Evolutionary conservation across 2,113 vertebrate species (phyloP).

Genomic region (Perca schrenkii): DNA sequence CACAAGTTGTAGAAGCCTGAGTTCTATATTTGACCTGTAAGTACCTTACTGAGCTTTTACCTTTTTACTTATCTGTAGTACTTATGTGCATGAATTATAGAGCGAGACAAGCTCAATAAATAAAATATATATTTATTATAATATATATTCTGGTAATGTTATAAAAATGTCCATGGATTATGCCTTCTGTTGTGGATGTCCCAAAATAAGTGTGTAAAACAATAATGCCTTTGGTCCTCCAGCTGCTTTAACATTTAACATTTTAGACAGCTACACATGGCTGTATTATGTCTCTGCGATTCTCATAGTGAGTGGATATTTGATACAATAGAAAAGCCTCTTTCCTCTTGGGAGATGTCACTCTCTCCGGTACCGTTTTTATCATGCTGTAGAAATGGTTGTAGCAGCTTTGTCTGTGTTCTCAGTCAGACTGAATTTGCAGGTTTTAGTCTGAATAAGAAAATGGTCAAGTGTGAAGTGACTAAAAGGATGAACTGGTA

Average conservation of each 20-base stretch:
- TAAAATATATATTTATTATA: background rate
- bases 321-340: conserved; percentile 53
- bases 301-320: conserved; percentile 47
- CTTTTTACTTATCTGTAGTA: background rate
- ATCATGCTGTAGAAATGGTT: conserved; percentile 27
- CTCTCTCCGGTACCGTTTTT: conserved; percentile 32
- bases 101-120: background rate
- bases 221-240: background rate
- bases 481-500: conserved; percentile 28
- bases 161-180: background rate
- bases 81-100: background rate
- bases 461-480: conserved; percentile 38
- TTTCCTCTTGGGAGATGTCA: conserved; percentile 44
- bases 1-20: too few relatives aligned
- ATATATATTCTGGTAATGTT: background rate
- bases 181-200: background rate
- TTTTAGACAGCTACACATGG: background rate
- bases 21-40: too few relatives aligned
- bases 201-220: background rate
- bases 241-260: conserved; percentile 4
- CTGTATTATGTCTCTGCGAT: conserved; percentile 12
- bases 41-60: background rate
- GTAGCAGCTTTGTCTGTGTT: conserved; percentile 38
- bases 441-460: conserved; percentile 29
- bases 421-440: conserved; percentile 30